These are phyloP conservation scores for Hydractinia symbiolongicarpus DNA, from an alignment of 30 jellyfish, hydroid and myxozoan species.

Conservation along the genomic window DNA sequence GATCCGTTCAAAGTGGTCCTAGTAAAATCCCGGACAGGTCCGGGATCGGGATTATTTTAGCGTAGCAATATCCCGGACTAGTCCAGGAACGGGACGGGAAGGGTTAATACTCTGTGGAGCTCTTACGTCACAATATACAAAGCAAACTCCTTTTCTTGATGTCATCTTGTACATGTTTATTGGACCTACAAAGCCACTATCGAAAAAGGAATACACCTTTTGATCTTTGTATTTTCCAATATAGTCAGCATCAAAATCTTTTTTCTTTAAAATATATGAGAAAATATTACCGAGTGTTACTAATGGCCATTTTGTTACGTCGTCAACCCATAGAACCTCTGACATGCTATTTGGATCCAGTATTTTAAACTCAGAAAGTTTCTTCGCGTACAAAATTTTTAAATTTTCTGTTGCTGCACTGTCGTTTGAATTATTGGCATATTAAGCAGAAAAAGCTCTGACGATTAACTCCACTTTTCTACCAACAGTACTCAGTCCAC, in stretches of 20 bases:
- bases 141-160: too few relatives aligned
- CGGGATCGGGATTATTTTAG: too few relatives aligned
- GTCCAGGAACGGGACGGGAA: too few relatives aligned
- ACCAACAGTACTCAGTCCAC: too few relatives aligned
- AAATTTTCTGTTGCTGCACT: background rate
- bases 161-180: background rate
- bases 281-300: background rate
- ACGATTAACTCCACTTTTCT: too few relatives aligned
- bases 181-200: constrained; percentile 19
- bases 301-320: background rate
- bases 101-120: constrained; percentile 33
- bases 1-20: too few relatives aligned
- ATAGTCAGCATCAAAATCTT: constrained; percentile 18
- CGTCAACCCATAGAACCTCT: background rate
- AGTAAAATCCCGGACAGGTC: too few relatives aligned
- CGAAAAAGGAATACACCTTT: constrained; percentile 53
- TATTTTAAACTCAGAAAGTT: background rate
- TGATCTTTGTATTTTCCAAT: constrained; percentile 60
- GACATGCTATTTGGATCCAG: background rate
- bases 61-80: too few relatives aligned
- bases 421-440: too few relatives aligned
- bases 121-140: too few relatives aligned
- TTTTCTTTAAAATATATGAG: constrained; percentile 9
- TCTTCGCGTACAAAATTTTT: background rate
- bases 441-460: too few relatives aligned